Percentiles rank a stretch among this genome's conserved stretches.
phyloP scores from a whole-genome alignment of 2,797 vertebrate species.

The Takifugu rubripes region DNA sequence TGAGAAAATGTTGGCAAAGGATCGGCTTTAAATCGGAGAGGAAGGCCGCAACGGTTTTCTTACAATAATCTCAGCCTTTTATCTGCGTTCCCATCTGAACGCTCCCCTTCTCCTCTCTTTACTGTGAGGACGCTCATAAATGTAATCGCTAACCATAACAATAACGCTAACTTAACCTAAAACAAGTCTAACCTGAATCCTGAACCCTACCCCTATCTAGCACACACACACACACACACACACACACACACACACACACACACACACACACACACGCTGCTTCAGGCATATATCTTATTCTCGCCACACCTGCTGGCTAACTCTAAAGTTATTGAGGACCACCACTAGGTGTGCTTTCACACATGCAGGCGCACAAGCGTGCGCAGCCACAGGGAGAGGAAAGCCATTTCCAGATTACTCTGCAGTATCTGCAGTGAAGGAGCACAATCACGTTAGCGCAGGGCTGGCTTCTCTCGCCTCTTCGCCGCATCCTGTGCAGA shows the following conservation, averaged over 20 bases:
- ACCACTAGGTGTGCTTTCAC: too few species aligned
- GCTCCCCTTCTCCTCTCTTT: slow-evolving; percentile 17
- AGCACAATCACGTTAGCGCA: slow-evolving; percentile 50
- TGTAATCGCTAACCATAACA: too few species aligned
- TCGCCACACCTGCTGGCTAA: too few species aligned
- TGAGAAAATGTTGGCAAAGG: background rate
- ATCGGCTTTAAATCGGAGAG: slow-evolving; percentile 3
- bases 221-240: background rate
- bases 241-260: slow-evolving; percentile 6
- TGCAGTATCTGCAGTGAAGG: slow-evolving; percentile 50
- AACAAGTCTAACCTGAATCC: too few species aligned
- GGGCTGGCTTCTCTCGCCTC: slow-evolving; percentile 27
- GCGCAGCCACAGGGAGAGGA: slow-evolving; percentile 1
- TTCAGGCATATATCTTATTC: too few species aligned
- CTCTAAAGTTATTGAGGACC: too few species aligned
- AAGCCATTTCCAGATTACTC: slow-evolving; percentile 34
- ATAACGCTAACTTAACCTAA: too few species aligned
- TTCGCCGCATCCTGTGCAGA: slow-evolving; percentile 20
- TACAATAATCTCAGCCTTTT: slow-evolving; percentile 23
- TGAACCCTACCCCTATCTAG: too few species aligned
- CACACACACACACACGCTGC: slow-evolving; percentile 15
- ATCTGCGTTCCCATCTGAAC: slow-evolving; percentile 33
- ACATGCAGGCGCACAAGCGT: too few species aligned
- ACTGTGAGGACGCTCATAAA: background rate
- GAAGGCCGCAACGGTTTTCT: slow-evolving; percentile 1